Evolutionary conservation across 2,113 vertebrate species (phyloP).

Genomic region (Triplophysa dalaica): DNA sequence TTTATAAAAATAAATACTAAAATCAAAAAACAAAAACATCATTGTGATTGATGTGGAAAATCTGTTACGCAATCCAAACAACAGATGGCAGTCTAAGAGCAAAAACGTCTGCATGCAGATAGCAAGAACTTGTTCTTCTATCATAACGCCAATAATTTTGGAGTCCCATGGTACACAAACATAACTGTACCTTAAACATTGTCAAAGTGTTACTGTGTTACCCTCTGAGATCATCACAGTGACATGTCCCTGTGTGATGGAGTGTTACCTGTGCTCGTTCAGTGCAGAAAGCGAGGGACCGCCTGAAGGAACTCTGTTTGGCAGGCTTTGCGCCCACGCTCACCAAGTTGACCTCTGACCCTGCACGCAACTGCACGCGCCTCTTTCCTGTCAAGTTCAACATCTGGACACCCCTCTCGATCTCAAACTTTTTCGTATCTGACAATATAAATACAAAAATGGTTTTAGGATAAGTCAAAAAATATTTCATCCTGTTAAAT

Average conservation of each 20-base stretch:
- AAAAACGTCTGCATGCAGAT: too few species aligned
- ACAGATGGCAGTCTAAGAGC: conserved; percentile 31
- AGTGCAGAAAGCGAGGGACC: conserved; percentile 71
- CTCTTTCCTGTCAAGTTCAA: conserved; percentile 69
- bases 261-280: conserved; percentile 74
- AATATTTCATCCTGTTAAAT: too few species aligned
- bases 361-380: conserved; percentile 68
- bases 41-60: not conserved
- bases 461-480: not conserved
- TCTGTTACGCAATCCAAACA: conserved; percentile 13
- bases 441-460: conserved; percentile 35
- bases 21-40: not conserved
- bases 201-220: too few species aligned
- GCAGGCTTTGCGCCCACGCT: conserved; percentile 59
- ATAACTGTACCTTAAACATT: too few species aligned
- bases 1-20: not conserved
- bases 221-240: not conserved
- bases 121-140: too few species aligned
- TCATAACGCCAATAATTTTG: too few species aligned
- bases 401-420: conserved; percentile 72
- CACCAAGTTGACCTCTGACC: conserved; percentile 80
- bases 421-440: conserved; percentile 65
- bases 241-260: not conserved
- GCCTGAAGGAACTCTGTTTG: conserved; percentile 76
- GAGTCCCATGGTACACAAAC: too few species aligned